These are phyloP conservation scores for Paramormyrops kingsleyae DNA, from an alignment of 2,113 vertebrate genomes.

Conservation along the genomic window DNA sequence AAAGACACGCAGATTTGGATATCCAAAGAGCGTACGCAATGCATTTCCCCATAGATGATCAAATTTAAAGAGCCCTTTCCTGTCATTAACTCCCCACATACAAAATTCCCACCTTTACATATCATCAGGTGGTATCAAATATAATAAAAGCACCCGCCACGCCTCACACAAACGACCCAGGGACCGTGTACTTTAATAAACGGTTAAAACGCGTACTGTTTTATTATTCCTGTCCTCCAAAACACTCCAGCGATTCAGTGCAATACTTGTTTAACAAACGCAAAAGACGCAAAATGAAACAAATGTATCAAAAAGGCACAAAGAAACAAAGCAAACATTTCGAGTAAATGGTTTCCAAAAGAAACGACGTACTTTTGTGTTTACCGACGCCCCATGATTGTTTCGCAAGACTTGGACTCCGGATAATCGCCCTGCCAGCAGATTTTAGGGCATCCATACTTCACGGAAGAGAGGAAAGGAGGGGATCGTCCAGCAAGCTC, in stretches of 20 bases:
- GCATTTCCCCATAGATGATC: not conserved
- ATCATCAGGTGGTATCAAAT: not conserved
- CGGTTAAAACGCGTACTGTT: not conserved
- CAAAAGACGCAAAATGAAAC: not conserved
- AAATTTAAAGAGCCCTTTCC: not conserved
- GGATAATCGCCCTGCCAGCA: slow-evolving; percentile 63
- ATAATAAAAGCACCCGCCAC: not conserved
- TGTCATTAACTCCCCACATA: not conserved
- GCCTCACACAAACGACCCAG: not conserved
- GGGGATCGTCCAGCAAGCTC: slow-evolving; percentile 18
- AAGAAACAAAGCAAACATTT: not conserved
- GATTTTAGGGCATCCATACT: slow-evolving; percentile 60
- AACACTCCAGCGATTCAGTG: not conserved
- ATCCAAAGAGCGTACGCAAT: not conserved
- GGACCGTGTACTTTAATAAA: not conserved
- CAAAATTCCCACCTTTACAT: not conserved
- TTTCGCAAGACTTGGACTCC: slow-evolving; percentile 73
- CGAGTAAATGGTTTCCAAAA: not conserved
- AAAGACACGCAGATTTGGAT: not conserved
- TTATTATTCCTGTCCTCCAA: not conserved
- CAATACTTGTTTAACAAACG: not conserved
- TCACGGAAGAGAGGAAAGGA: not conserved
- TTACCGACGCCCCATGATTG: slow-evolving; percentile 67
- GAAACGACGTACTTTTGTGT: slow-evolving; percentile 69
- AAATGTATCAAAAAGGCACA: not conserved